Base-by-base conservation (phyloP, 2,113 vertebrate species). In the Gopherus flavomarginatus region DNA sequence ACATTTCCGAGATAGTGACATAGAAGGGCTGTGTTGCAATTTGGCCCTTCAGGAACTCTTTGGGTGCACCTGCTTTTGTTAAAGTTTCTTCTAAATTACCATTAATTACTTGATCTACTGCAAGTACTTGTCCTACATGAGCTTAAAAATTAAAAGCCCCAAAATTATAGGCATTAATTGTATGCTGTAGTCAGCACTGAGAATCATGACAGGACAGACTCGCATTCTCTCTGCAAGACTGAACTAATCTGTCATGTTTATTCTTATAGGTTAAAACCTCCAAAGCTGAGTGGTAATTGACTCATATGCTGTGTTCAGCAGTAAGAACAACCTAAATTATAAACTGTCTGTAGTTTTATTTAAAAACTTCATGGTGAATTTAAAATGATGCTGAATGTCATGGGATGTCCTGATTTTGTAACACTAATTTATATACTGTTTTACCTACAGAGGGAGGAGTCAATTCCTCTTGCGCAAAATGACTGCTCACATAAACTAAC, bases 131-230 rank as follows among this genome's bases (percentile, higher is more conserved):
- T 93, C 87, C 86, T 56, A 50, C 79, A 27, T 59, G 96, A 88
- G 21, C 96, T 97, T 72, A 21, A n/a, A n/a, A 97, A 96, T 97
- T 92, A 96, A 54, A 92, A 94, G 83, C 86, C 92, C 86, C 86
- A 90, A 53, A 95, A n/a, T 59, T 50, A 6, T 9, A 21, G 72
- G 44, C 90, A 94, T 96, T 93, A 85, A 83, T 92, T 90, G 72
- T 94, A 1, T 92, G 86, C 93, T 94, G 91, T 97, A 94, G 95
- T 93, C 92, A 92, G 87, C 83, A 2, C 50, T 59, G 56, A 84
- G 92, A 69, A 5, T 38, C 85, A 72, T 84, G 49, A 8, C 38
- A 95, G 93, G 24, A 6, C 47, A 35, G 52, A 49, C 81, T 93
- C 83, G 57, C 26, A 3, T 88, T 72, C n/a, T 72, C 90, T 38